Conservation (phyloP, 2,888 invertebrate genomes). For the Ptilodon capucinus region DNA sequence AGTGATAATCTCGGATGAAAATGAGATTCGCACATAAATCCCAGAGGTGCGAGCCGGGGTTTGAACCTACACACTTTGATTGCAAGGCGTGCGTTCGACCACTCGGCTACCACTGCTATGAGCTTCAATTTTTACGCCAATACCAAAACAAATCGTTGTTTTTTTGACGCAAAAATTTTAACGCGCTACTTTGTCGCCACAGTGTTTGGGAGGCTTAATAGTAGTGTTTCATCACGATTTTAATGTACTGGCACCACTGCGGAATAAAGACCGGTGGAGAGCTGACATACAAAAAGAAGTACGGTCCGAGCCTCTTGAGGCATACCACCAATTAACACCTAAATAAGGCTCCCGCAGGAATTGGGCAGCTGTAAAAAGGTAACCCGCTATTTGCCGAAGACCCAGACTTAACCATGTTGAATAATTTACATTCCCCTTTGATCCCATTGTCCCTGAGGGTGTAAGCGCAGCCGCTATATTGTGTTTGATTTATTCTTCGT, state of each 20-base stretch:
- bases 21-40: too few relatives aligned
- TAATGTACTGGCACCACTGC: not conserved
- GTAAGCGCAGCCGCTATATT: conserved; percentile 37
- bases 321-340: conserved; percentile 44
- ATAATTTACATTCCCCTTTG: conserved; percentile 51
- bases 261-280: not conserved
- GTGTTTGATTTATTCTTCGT: conserved; percentile 39
- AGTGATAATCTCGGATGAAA: too few relatives aligned
- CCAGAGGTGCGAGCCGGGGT: too few relatives aligned
- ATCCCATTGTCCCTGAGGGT: conserved; percentile 43
- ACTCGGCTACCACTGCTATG: too few relatives aligned
- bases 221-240: too few relatives aligned
- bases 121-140: too few relatives aligned
- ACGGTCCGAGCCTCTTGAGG: conserved; percentile 30
- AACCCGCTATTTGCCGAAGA: conserved; percentile 40
- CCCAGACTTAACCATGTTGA: conserved; percentile 42
- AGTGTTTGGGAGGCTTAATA: not conserved
- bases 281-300: conserved; percentile 18
- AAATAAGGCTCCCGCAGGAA: conserved; percentile 36
- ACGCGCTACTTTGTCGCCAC: not conserved
- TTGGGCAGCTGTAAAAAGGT: conserved; percentile 42
- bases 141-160: too few relatives aligned
- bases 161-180: too few relatives aligned
- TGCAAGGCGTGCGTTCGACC: too few relatives aligned
- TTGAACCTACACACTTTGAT: too few relatives aligned